These are phyloP conservation scores for Prenolepis imparis DNA, from an alignment of 2,888 invertebrate genomes.

Conservation along the genomic window DNA sequence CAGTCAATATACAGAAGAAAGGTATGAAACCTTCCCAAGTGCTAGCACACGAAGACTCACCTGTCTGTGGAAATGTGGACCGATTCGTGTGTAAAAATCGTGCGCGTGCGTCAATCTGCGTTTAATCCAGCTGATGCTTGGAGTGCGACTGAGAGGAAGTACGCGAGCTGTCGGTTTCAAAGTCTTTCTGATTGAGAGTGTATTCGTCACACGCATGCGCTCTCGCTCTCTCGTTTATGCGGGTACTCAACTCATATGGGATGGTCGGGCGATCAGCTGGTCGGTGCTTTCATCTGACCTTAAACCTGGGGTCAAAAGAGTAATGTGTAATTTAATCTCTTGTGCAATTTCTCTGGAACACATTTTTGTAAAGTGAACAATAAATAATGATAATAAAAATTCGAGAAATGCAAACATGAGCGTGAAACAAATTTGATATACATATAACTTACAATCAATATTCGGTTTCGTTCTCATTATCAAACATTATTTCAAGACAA, in stretches of 20 bases:
- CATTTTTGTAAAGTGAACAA: neutral
- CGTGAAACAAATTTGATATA: neutral
- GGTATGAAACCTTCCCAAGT: conserved; percentile 39
- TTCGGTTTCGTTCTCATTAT: neutral
- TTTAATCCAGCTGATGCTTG: conserved; percentile 66
- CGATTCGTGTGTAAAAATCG: conserved; percentile 62
- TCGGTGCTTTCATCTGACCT: neutral
- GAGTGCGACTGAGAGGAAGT: conserved; percentile 74
- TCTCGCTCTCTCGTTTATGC: neutral
- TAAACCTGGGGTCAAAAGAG: neutral
- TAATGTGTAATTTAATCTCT: neutral
- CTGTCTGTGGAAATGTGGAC: conserved; percentile 66
- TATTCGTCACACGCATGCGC: conserved; percentile 72
- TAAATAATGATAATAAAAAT: neutral
- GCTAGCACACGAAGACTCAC: conserved; percentile 71
- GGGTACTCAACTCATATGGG: conserved; percentile 62
- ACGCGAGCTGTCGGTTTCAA: conserved; percentile 71
- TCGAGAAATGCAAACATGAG: neutral
- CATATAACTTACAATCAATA: conserved; percentile 1
- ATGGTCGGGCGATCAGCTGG: neutral
- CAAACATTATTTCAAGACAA: neutral
- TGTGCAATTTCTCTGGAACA: neutral
- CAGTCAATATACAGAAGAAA: conserved; percentile 16
- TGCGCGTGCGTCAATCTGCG: conserved; percentile 24
- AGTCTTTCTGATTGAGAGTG: conserved; percentile 71